A percentile compares a stretch with the other conserved stretches of the same genome.
These are phyloP conservation scores for Garrulus glandarius DNA, from an alignment of 2,797 vertebrate genomes.

Conservation along the genomic window DNA sequence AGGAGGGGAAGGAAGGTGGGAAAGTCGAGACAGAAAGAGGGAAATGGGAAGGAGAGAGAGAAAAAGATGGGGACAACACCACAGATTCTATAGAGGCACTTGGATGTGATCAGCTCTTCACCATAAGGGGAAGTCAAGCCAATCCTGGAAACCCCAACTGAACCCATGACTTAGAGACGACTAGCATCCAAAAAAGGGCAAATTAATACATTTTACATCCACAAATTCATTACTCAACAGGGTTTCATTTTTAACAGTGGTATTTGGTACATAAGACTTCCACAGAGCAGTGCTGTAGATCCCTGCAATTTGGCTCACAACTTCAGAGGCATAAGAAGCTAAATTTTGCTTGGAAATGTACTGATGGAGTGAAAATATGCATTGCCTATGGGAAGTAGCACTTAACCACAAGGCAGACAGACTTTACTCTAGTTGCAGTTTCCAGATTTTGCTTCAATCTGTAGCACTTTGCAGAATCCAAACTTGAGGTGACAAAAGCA, in stretches of 20 bases:
- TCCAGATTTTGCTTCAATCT: constrained; percentile 31
- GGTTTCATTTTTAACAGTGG: not conserved
- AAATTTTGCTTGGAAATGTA: constrained; percentile 4
- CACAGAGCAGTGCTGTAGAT: not conserved
- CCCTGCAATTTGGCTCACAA: not conserved
- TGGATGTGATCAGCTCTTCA: not conserved
- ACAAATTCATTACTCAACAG: not conserved
- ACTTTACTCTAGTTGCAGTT: constrained; percentile 11
- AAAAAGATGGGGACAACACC: not conserved
- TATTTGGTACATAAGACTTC: not conserved
- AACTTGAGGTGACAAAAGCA: constrained; percentile 30
- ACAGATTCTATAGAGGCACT: not conserved
- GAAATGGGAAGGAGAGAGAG: not conserved
- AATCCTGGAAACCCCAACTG: not conserved
- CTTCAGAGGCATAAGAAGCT: not conserved
- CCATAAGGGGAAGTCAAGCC: not conserved
- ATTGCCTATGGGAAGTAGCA: constrained; percentile 5
- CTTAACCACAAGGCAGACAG: constrained; percentile 14
- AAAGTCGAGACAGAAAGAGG: not conserved
- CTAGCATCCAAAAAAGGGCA: not conserved
- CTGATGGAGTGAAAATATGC: not conserved
- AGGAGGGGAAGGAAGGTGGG: not conserved
- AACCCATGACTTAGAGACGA: not conserved
- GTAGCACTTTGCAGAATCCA: constrained; percentile 21
- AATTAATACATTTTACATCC: not conserved